A percentile compares a stretch with the other conserved stretches of the same genome.
Evolutionary conservation across 2,797 vertebrate species (phyloP).

Genomic region (Pygocentrus nattereri): DNA sequence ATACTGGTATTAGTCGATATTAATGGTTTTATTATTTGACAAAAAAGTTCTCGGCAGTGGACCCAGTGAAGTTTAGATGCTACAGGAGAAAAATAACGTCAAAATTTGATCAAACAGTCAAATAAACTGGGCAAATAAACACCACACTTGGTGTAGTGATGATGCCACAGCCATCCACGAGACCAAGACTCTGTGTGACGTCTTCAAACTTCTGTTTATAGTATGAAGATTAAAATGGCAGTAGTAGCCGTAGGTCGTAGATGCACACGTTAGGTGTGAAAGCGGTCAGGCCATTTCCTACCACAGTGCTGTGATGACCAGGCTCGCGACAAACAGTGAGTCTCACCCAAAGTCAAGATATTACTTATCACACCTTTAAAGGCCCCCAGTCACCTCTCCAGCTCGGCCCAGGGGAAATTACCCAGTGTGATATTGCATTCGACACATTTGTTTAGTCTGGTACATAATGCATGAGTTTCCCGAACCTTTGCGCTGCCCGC

Average conservation of each 20-base stretch:
- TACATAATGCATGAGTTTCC: constrained; percentile 73
- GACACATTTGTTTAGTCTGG: constrained; percentile 66
- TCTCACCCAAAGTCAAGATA: background rate
- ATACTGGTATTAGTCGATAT: no score
- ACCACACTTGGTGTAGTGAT: no score
- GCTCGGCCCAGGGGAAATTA: constrained; percentile 77
- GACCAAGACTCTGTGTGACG: no score
- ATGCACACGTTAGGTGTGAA: background rate
- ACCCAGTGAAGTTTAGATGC: no score
- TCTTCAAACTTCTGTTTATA: no score
- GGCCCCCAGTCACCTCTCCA: background rate
- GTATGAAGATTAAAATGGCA: no score
- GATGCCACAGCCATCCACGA: no score
- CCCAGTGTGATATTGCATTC: constrained; percentile 76
- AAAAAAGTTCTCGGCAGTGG: no score
- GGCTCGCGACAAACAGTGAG: background rate
- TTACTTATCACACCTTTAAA: constrained; percentile 40
- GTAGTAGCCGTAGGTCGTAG: background rate
- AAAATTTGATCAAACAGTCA: no score
- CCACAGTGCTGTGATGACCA: background rate
- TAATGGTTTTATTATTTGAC: no score
- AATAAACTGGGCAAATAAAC: no score
- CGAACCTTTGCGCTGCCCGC: constrained; percentile 34
- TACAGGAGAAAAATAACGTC: no score
- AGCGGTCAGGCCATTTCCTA: background rate